Percentiles rank a stretch among this genome's conserved stretches.
Evolutionary conservation across 2,797 vertebrate species (phyloP).

Genomic region (Cynopterus sphinx): DNA sequence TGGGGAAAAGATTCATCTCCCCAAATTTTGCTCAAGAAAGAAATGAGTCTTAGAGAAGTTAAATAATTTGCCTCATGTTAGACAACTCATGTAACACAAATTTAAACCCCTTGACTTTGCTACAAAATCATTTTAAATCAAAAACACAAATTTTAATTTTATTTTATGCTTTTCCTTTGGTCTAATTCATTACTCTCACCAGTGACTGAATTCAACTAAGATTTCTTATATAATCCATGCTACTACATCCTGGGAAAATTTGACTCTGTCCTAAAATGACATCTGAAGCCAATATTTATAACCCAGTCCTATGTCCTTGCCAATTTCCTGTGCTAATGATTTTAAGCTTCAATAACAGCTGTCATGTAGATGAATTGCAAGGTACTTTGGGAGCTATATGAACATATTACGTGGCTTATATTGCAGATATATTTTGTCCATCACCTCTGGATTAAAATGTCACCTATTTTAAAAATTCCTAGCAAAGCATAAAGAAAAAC

Average conservation of each 20-base stretch:
- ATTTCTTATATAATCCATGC: conserved; percentile 60
- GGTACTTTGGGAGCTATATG: conserved; percentile 74
- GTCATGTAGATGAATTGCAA: conserved; percentile 77
- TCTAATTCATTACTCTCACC: conserved; percentile 60
- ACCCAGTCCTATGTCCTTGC: conserved; percentile 69
- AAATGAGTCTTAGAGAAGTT: not conserved
- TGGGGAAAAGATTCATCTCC: not conserved
- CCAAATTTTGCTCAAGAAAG: not conserved
- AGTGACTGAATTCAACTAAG: conserved; percentile 38
- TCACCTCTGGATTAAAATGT: conserved; percentile 80
- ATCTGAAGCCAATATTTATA: conserved; percentile 79
- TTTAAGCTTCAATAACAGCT: conserved; percentile 78
- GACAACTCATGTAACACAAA: not conserved
- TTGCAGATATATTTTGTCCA: conserved; percentile 74
- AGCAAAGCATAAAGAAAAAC: conserved; percentile 62
- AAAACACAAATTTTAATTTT: conserved; percentile 43
- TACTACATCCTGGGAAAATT: conserved; percentile 70
- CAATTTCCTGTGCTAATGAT: conserved; percentile 79
- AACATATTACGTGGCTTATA: conserved; percentile 72
- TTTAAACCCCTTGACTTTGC: not conserved
- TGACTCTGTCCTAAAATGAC: conserved; percentile 73
- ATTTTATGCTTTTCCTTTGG: conserved; percentile 44
- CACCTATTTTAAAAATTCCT: conserved; percentile 68
- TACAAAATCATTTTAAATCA: conserved; percentile 22
- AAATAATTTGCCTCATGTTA: not conserved